Base-by-base conservation (phyloP, 2,888 invertebrate genomes). In the Epirrita christyi region DNA sequence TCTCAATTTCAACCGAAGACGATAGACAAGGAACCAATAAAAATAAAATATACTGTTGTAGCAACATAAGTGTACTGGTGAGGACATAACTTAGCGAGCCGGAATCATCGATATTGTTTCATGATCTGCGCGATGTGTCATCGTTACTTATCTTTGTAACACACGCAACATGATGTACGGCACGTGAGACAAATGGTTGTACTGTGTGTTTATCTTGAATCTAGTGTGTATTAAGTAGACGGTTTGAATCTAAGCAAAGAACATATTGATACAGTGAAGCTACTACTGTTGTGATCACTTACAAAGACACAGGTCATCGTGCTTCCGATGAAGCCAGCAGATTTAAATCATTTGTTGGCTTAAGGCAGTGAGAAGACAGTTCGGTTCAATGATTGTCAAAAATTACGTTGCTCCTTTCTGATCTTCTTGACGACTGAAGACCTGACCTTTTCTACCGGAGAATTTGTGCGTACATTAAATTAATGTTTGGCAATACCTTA, bases 51-150 rank as follows among this genome's bases (percentile, higher is more conserved):
- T 21, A 21, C 21, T 4, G 21, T 11, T 7, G 38, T 38, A 14
- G 8, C 7, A 38, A 14, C 38, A 7, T 2, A 38, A 14, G 14
- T 14, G 13, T 14, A 38, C 38, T 38, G 14, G 14, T 14, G 14
- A 14, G 38, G 13, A 38, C 0, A 38, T 51, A 54, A 51, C 57
- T 54, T 43, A 47, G 15, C n/a, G 11, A 51, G 43, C 36, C 36
- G 29, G 57, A 47, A 37, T 51, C 48, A 55, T 55, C 50, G 53
- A 59, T 52, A 52, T 58, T 49, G 44, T 46, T 58, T 34, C 49
- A 37, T 38, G 48, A 55, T 47, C 29, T 46, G 37, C 8, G 21
- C 44, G 38, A 43, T 44, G 37, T 46, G 52, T 43, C 52, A 50
- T 40, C 38, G 37, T 59, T 53, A 62, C 42, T 58, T 58, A 55